Evolutionary conservation across 1,140 invertebrate genomes (phyloP).

Genomic region (Dreissena polymorpha): DNA sequence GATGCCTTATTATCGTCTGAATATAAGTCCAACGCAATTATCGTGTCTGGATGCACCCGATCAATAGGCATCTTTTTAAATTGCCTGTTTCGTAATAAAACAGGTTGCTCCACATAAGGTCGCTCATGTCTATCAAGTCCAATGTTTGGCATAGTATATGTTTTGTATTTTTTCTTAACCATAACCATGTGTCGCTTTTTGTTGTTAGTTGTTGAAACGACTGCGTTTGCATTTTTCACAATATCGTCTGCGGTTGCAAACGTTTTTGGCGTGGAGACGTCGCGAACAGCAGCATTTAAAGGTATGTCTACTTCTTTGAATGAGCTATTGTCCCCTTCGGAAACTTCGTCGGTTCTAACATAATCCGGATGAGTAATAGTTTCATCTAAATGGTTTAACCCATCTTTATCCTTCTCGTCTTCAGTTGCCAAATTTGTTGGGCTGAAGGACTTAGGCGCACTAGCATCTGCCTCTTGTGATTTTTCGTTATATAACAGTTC

Average conservation of each 20-base stretch:
- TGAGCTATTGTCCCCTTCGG: neutral
- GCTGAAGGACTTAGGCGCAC: too few species aligned
- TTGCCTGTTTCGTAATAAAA: neutral
- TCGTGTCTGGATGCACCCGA: neutral
- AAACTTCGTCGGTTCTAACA: too few species aligned
- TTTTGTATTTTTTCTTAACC: slow-evolving; percentile 3
- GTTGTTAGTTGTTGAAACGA: neutral
- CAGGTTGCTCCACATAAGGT: neutral
- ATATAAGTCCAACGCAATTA: neutral
- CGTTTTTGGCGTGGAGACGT: neutral
- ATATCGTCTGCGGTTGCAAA: neutral
- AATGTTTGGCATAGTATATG: neutral
- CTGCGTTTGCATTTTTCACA: neutral
- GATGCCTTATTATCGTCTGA: neutral
- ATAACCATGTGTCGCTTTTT: too few species aligned
- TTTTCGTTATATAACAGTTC: too few species aligned
- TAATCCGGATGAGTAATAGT: too few species aligned
- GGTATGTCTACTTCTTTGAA: slow-evolving; percentile 3
- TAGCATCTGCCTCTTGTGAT: too few species aligned
- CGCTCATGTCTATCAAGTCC: neutral
- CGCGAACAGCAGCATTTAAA: neutral
- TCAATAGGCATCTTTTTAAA: neutral
- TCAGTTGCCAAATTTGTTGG: neutral
- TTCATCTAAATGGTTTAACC: too few species aligned
- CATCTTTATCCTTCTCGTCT: neutral